Base-by-base conservation (phyloP, 2,113 vertebrate species). In the Rhinolophus ferrumequinum region DNA sequence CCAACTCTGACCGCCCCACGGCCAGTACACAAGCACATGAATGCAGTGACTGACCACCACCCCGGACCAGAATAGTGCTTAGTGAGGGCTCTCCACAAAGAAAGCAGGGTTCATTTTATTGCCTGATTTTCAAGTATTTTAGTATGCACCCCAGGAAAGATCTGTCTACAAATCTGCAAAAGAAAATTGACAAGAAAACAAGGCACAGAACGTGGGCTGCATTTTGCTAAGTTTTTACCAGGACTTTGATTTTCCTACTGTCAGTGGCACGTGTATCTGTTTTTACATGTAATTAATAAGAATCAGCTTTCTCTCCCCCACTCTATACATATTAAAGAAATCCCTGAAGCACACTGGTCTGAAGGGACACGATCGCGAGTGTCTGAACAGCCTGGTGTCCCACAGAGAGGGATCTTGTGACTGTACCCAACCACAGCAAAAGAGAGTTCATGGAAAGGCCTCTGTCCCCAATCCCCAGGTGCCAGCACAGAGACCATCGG, bases 161-260 rank as follows among this genome's bases (percentile, higher is more conserved):
- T n/a, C 70, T 30, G 52, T 83, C 62, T 66, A 35, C 77, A 93
- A 87, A 41, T 50, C 5, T 6, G 69, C 64, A 70, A 64, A 84
- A 85, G 67, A 70, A 93, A 96, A 86, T 13, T 47, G 84, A 97
- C 84, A 84, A 52, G 80, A 73, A 38, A 79, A 52, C 83, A 80
- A 89, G 35, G 50, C 26, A 50, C 47, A 75, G 60, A 83, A 76
- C 4, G 24, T 75, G 33, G 81, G 80, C 79, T 92, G 6, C 47
- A 44, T 80, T 92, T 95, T 50, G 33, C 62, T 47, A 70, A 41
- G 24, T 11, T 76, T 70, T 50, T 85, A 21, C 56, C 50, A 83
- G 81, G 83, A 95, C 88, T 97, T 77, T 86, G 90, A 92, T 89
- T 96, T 92, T 79, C 54, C 67, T 92, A 64, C 83, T 92, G 93